Base-by-base conservation (phyloP, 2,888 invertebrate species). In the Matsumyia berberina region DNA sequence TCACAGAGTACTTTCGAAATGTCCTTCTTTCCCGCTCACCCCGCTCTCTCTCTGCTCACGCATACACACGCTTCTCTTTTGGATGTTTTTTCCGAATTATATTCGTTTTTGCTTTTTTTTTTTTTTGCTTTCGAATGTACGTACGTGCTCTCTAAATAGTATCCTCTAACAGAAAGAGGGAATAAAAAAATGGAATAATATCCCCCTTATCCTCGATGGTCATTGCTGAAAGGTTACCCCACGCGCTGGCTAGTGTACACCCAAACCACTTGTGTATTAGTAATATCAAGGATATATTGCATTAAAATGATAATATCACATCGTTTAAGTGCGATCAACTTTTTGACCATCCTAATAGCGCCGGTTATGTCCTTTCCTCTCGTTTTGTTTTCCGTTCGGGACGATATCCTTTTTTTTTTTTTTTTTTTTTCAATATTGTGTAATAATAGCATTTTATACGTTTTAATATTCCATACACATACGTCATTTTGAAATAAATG, bases 401-500 rank as follows among this genome's bases (percentile, higher is more conserved):
- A 55, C 37, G 70, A 67, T 78, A 80, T 86, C 83, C 81, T 81
- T 81, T 87, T 60, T 74, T 72, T 78, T 78, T 72, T 78, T 78
- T 79, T 79, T 81, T 81, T 87, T 60, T 74, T 72, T 78, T 78
- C 82, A 72, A 82, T 82, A 86, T 86, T 78, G 78, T 78, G 82
- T 82, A 86, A 87, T 87, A 87, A 87, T 87, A 79, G 86, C 78
- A 55, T 86, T 87, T 87, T 89, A 86, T 83, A 85, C 85, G 88
- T 88, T 89, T 91, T 90, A 90, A 90, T 91, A 90, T 90, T 90
- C 90, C 88, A 86, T 88, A 88, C 91, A 89, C 90, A 91, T 91
- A 89, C 89, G 90, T 90, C 90, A 91, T 90, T 82, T 86, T 89
- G 90, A 89, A 90, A 89, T 89, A 90, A 90, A 90, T 89, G 89